These are phyloP conservation scores for Amorpha juglandis DNA, from an alignment of 2,888 invertebrate genomes.

Conservation along the genomic window DNA sequence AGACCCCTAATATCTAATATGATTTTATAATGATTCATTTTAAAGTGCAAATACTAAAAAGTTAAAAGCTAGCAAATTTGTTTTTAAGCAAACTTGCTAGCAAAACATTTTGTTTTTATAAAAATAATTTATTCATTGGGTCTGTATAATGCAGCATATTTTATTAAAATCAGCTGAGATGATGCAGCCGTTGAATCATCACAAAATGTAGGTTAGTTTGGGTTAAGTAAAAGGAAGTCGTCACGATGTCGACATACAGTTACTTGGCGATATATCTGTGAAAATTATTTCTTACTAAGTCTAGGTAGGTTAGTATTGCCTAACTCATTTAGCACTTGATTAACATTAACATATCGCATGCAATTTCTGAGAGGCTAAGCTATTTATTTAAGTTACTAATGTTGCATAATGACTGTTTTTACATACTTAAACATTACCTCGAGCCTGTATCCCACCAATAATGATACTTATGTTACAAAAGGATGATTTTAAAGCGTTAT, in stretches of 20 bases:
- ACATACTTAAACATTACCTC: too few species aligned
- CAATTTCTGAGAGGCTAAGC: not conserved
- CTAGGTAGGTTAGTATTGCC: slow-evolving; percentile 2
- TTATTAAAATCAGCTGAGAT: slow-evolving; percentile 1
- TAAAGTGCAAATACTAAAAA: too few species aligned
- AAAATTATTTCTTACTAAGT: slow-evolving; percentile 1
- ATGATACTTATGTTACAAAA: too few species aligned
- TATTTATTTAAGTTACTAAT: not conserved
- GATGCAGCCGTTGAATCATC: slow-evolving; percentile 9
- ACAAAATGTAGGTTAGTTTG: slow-evolving; percentile 11
- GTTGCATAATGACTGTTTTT: not conserved
- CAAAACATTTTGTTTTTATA: too few species aligned
- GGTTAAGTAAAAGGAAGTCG: slow-evolving; percentile 17
- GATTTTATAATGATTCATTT: too few species aligned
- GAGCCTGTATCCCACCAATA: too few species aligned
- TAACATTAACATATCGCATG: slow-evolving; percentile 3
- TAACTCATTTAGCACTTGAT: slow-evolving; percentile 1
- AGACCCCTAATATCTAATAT: too few species aligned
- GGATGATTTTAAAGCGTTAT: too few species aligned
- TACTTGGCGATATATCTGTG: not conserved
- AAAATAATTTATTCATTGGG: too few species aligned
- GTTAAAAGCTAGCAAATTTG: too few species aligned
- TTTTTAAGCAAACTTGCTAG: too few species aligned
- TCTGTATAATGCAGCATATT: not conserved
- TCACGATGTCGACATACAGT: slow-evolving; percentile 4